These are phyloP conservation scores for Urocolius indicus DNA, from an alignment of 2,113 vertebrate genomes.

Conservation along the genomic window DNA sequence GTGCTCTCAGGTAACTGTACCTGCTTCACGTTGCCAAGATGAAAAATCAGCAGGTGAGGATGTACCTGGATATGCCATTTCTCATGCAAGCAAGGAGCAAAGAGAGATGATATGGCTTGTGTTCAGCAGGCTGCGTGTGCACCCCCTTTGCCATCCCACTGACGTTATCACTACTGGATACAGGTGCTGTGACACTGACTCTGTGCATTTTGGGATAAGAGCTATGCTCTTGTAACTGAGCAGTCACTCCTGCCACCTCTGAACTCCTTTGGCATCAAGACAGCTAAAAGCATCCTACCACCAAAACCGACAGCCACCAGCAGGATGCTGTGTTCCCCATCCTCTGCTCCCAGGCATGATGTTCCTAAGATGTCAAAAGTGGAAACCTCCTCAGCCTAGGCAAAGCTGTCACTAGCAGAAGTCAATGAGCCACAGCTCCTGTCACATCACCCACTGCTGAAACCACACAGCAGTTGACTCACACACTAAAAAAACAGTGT, in stretches of 20 bases:
- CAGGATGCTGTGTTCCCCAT: not conserved
- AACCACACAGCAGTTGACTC: not conserved
- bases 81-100: not conserved
- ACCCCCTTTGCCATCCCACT: not conserved
- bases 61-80: not conserved
- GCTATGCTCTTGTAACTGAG: not conserved
- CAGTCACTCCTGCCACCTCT: not conserved
- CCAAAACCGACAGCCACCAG: not conserved
- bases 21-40: not conserved
- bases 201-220: rapidly evolving
- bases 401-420: not conserved
- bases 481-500: not conserved
- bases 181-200: not conserved
- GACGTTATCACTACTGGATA: not conserved
- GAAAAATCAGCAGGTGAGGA: not conserved
- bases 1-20: rapidly evolving
- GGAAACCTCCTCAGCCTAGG: not conserved
- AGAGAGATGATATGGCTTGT: not conserved
- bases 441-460: not conserved
- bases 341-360: not conserved
- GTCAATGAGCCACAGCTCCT: not conserved
- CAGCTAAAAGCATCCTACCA: not conserved
- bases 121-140: not conserved
- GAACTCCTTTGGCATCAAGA: not conserved
- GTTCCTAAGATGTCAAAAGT: not conserved